Conservation (phyloP, 2,113 vertebrate species). For the Serilophus lunatus region DNA sequence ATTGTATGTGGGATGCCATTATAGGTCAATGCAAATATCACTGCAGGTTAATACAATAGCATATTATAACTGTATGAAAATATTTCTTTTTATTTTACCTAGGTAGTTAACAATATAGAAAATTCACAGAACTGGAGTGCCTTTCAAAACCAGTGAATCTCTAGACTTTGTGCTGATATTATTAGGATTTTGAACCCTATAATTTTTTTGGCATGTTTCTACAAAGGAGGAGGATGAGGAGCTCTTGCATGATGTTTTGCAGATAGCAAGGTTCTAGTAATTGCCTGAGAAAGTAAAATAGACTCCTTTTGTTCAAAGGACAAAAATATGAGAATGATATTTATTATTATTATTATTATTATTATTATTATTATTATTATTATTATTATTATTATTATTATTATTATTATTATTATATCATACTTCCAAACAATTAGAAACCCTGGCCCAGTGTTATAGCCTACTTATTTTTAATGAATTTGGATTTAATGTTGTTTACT, state of each 20-base stretch:
- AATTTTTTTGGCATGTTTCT: not conserved
- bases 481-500: not conserved
- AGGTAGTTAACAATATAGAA: not conserved
- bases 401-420: not conserved
- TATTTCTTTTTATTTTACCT: not conserved
- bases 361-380: too few relatives aligned
- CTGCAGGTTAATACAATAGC: not conserved
- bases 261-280: not conserved
- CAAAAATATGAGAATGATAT: not conserved
- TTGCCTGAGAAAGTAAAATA: not conserved
- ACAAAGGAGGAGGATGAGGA: not conserved
- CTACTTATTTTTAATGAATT: not conserved
- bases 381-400: too few relatives aligned
- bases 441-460: not conserved
- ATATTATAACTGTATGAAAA: not conserved
- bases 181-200: not conserved
- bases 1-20: rapidly evolving
- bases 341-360: too few relatives aligned
- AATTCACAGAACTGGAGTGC: not conserved
- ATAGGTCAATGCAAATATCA: not conserved
- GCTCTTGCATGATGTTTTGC: not conserved
- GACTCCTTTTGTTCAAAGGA: not conserved
- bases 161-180: not conserved
- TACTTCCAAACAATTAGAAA: not conserved
- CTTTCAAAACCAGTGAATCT: not conserved